Conservation (phyloP, 2,797 vertebrate species). For the Halcyon leucocephala region DNA sequence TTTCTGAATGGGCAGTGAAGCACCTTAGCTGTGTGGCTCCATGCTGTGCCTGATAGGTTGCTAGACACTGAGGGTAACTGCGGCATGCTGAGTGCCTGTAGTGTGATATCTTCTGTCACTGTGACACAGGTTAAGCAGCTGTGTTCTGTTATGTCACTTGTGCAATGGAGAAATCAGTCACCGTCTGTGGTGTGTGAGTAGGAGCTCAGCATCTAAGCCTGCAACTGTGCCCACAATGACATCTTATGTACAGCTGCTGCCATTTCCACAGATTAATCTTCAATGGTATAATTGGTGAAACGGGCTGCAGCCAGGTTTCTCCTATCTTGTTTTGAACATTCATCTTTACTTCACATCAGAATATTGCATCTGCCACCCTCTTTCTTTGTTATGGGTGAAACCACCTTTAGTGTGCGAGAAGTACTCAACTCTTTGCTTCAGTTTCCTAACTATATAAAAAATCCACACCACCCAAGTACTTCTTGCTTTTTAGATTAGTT, state of each 20-base stretch:
- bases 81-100: neutral
- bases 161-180: neutral
- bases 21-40: neutral
- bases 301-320: neutral
- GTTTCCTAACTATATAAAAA: neutral
- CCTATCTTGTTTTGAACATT: neutral
- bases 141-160: neutral
- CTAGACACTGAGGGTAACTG: neutral
- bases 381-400: neutral
- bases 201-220: neutral
- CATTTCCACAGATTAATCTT: slow-evolving; percentile 8
- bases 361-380: neutral
- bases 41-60: neutral
- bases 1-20: neutral
- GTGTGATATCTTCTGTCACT: neutral
- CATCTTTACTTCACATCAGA: neutral
- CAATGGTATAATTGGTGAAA: neutral
- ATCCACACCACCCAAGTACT: neutral
- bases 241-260: slow-evolving; percentile 18
- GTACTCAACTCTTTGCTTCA: neutral
- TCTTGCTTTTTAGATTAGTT: neutral
- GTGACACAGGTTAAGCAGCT: neutral
- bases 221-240: neutral
- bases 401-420: neutral
- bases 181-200: neutral